Percentiles rank a stretch among this genome's conserved stretches.
Conservation (phyloP, 2,888 invertebrate genomes). For the Dorcus hopei region DNA sequence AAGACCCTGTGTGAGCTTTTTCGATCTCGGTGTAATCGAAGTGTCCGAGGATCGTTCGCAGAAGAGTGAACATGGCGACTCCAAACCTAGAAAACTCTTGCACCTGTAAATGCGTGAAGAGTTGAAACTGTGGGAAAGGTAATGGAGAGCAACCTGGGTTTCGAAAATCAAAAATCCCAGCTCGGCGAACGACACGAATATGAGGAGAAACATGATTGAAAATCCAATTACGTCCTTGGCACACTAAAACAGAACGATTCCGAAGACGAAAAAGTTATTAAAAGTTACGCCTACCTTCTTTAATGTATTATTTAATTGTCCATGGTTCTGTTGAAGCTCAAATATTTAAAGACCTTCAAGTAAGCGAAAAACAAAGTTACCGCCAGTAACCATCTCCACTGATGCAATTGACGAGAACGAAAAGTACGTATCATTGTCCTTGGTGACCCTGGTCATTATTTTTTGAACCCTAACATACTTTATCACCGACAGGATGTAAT, state of each 20-base stretch:
- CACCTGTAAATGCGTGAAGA: constrained; percentile 33
- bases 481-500: not conserved
- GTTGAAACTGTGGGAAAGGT: constrained; percentile 22
- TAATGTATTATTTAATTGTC: constrained; percentile 67
- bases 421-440: not conserved
- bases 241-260: constrained; percentile 49
- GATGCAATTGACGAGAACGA: constrained; percentile 1
- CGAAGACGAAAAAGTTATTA: not conserved
- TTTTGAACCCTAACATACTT: not conserved
- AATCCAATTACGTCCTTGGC: constrained; percentile 69
- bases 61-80: constrained; percentile 63
- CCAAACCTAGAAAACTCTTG: constrained; percentile 61
- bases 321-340: constrained; percentile 74
- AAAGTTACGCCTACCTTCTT: constrained; percentile 46
- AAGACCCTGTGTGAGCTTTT: constrained; percentile 61
- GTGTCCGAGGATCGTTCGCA: constrained; percentile 73
- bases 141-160: constrained; percentile 52
- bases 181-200: constrained; percentile 74
- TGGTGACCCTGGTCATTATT: not conserved
- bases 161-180: constrained; percentile 72
- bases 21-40: constrained; percentile 69
- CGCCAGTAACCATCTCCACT: constrained; percentile 3
- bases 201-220: constrained; percentile 73
- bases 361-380: constrained; percentile 48
- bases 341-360: constrained; percentile 75